Conservation (phyloP, 2,113 vertebrate genomes). For the Notarius quadriscutis region DNA sequence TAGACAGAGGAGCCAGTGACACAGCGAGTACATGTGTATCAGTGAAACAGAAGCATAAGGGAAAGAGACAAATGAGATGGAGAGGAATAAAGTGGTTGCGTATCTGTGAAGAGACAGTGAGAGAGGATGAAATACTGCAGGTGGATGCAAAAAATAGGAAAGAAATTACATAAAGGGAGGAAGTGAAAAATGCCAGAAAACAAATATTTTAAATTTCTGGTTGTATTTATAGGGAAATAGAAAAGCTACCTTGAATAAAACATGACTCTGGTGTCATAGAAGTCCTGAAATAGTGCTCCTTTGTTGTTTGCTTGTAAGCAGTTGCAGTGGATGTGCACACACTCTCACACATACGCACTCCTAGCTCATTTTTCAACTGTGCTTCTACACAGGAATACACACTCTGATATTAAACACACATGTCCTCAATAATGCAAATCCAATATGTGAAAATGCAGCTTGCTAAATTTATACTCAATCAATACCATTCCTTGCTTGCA, state of each 20-base stretch:
- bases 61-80: conserved; percentile 7
- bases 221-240: conserved; percentile 39
- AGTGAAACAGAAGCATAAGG: conserved; percentile 9
- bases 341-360: background rate
- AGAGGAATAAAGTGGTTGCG: background rate
- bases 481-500: background rate
- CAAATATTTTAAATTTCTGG: conserved; percentile 29
- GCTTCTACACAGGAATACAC: background rate
- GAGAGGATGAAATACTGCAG: conserved; percentile 18
- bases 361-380: conserved; percentile 11
- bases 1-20: conserved; percentile 22
- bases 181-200: conserved; percentile 31
- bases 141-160: conserved; percentile 6
- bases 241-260: conserved; percentile 39
- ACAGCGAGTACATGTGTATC: background rate
- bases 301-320: background rate
- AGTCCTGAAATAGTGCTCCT: conserved; percentile 17
- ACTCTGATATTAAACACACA: conserved; percentile 23
- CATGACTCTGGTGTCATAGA: conserved; percentile 3
- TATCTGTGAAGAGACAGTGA: background rate
- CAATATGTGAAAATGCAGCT: conserved; percentile 26
- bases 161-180: conserved; percentile 22
- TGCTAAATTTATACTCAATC: conserved; percentile 19
- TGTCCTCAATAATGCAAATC: background rate
- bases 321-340: background rate